Evolutionary conservation across 2,113 vertebrate genomes (phyloP).

Genomic region (Stegastes partitus): DNA sequence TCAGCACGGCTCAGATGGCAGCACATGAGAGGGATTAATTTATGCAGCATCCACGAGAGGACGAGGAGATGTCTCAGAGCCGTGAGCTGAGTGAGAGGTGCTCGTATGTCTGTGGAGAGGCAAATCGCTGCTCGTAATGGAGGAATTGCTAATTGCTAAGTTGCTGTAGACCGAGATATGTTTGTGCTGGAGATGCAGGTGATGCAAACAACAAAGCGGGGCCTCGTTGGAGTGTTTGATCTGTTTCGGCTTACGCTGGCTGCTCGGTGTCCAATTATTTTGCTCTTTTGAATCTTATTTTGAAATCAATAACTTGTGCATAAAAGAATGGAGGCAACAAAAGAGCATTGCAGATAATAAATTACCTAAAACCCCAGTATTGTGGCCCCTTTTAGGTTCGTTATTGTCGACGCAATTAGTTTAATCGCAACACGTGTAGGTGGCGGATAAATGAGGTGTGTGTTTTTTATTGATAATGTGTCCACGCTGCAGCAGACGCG

Average conservation of each 20-base stretch:
- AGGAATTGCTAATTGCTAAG: constrained; percentile 37
- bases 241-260: not conserved
- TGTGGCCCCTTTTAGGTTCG: not conserved
- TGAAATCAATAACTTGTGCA: constrained; percentile 25
- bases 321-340: constrained; percentile 20
- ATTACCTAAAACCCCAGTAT: constrained; percentile 7
- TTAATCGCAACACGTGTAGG: not conserved
- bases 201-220: constrained; percentile 35
- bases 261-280: constrained; percentile 23
- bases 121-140: constrained; percentile 38
- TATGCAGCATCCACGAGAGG: constrained; percentile 62
- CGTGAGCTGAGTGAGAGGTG: constrained; percentile 40
- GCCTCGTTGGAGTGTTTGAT: not conserved
- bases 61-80: constrained; percentile 54
- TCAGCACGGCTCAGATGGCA: constrained; percentile 75
- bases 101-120: constrained; percentile 43
- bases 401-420: constrained; percentile 21
- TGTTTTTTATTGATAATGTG: constrained; percentile 50
- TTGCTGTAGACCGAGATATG: constrained; percentile 4
- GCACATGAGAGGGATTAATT: constrained; percentile 77
- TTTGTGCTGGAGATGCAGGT: constrained; percentile 21
- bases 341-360: constrained; percentile 14
- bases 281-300: constrained; percentile 23
- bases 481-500: constrained; percentile 27
- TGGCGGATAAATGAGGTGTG: constrained; percentile 18